These are phyloP conservation scores for Rhaphigaster nebulosa DNA, from an alignment of 2,888 invertebrate genomes.

Conservation along the genomic window DNA sequence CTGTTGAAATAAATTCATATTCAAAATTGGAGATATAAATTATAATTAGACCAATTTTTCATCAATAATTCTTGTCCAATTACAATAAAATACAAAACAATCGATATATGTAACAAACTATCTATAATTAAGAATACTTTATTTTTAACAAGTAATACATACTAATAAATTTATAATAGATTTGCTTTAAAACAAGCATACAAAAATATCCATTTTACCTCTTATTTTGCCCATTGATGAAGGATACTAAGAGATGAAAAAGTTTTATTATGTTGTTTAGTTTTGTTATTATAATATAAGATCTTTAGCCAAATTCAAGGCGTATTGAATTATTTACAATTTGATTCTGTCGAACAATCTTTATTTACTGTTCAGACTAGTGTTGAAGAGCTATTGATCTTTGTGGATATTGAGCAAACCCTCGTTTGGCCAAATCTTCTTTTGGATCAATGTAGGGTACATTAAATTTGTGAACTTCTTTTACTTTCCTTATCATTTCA, in stretches of 20 bases:
- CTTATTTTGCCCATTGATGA: background rate
- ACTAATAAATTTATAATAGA: background rate
- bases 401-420: constrained; percentile 55
- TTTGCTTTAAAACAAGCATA: constrained; percentile 25
- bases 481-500: constrained; percentile 45
- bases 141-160: background rate
- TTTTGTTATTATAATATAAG: background rate
- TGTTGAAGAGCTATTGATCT: constrained; percentile 49
- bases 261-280: background rate
- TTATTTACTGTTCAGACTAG: background rate
- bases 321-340: background rate
- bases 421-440: constrained; percentile 55
- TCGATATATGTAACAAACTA: background rate
- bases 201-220: background rate
- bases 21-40: background rate
- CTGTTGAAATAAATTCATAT: background rate
- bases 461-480: constrained; percentile 55
- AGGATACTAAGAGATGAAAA: background rate
- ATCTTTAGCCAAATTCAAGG: background rate
- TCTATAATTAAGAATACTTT: background rate
- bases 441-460: constrained; percentile 55
- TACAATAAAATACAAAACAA: background rate
- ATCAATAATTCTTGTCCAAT: background rate
- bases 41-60: background rate
- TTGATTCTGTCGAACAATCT: background rate